Conservation (phyloP, 2,797 vertebrate species). For the Dryobates pubescens region DNA sequence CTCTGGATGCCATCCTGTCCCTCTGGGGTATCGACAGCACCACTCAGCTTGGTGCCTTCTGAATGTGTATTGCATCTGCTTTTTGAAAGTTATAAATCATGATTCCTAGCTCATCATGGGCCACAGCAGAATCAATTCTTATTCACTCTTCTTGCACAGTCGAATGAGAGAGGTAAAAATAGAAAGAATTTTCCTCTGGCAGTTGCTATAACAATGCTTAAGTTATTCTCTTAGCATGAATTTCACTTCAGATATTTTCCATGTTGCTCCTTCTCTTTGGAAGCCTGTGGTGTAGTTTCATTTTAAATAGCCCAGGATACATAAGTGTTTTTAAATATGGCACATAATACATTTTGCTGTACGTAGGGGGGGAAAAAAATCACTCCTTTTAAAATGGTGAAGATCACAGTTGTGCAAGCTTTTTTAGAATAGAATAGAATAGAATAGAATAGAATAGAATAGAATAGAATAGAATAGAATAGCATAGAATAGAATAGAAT, state of each 20-base stretch:
- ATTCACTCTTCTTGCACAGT: neutral
- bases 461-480: too few species aligned
- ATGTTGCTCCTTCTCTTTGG: constrained; percentile 3
- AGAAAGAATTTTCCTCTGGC: neutral
- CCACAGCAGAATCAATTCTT: neutral
- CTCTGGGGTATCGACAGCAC: too few species aligned
- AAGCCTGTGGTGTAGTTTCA: neutral
- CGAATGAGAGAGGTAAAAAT: neutral
- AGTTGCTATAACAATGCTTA: neutral
- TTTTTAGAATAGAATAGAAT: too few species aligned
- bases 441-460: too few species aligned
- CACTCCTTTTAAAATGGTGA: neutral
- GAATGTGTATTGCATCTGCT: neutral
- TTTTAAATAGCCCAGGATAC: neutral
- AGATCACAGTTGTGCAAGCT: neutral
- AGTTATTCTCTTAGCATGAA: neutral
- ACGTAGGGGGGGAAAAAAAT: neutral
- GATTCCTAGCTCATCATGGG: neutral
- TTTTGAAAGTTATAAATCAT: neutral
- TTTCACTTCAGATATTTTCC: constrained; percentile 10
- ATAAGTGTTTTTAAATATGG: neutral
- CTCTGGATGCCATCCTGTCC: too few species aligned
- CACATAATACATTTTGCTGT: neutral
- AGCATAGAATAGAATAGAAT: too few species aligned
- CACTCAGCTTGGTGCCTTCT: too few species aligned